Evolutionary conservation across 2,888 invertebrate genomes (phyloP).

Genomic region (Venustoraphidia nigricollis): DNA sequence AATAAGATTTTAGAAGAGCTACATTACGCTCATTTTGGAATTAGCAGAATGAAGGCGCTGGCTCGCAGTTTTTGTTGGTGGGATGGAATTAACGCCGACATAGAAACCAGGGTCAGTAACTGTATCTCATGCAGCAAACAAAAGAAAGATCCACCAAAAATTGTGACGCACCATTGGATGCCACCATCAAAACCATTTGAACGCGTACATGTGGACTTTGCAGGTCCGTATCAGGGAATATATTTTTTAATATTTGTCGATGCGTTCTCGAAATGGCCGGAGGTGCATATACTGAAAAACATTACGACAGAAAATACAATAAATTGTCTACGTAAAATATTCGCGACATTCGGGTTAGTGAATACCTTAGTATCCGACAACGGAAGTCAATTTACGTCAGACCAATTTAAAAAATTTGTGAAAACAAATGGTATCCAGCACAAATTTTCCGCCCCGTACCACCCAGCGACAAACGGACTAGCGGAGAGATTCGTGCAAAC

Average conservation of each 20-base stretch:
- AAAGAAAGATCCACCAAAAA: conserved; percentile 9
- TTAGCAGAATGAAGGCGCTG: conserved; percentile 5
- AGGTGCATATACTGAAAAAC: conserved; percentile 11
- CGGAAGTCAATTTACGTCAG: conserved; percentile 14
- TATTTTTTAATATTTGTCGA: conserved; percentile 13
- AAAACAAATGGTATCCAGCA: conserved; percentile 8
- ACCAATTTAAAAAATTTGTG: conserved; percentile 10
- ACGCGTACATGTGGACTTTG: conserved; percentile 13
- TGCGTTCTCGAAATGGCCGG: conserved; percentile 13
- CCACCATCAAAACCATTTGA: conserved; percentile 11
- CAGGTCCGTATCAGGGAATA: conserved; percentile 11
- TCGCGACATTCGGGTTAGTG: no score
- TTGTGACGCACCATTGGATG: conserved; percentile 11
- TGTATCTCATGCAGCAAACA: conserved; percentile 8
- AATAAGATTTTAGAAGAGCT: conserved; percentile 4
- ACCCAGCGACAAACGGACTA: conserved; percentile 11
- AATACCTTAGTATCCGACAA: conserved; percentile 15
- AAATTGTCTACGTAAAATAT: no score
- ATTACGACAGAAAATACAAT: conserved; percentile 15
- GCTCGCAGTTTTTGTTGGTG: conserved; percentile 9
- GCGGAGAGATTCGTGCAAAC: conserved; percentile 10
- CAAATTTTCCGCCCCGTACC: conserved; percentile 9
- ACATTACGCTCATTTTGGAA: conserved; percentile 5
- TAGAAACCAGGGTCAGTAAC: conserved; percentile 6
- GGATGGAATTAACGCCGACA: conserved; percentile 7